Evolutionary conservation across 1,140 invertebrate genomes (phyloP).

Genomic region (Papilio dardanus): DNA sequence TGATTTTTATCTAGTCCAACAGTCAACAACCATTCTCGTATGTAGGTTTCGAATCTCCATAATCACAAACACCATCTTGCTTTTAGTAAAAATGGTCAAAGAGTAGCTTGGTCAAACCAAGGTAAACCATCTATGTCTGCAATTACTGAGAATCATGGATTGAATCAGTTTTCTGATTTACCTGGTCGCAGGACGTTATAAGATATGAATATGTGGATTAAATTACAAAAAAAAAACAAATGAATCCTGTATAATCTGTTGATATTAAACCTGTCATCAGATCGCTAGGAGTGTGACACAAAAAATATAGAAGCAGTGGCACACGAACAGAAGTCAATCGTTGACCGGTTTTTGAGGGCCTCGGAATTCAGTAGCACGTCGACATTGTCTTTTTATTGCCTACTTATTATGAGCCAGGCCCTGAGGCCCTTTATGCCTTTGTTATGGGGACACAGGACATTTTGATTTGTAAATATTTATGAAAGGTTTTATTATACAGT

Average conservation of each 20-base stretch:
- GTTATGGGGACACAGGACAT: constrained; percentile 60
- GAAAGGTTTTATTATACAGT: constrained; percentile 45
- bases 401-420: constrained; percentile 60
- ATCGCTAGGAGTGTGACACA: constrained; percentile 33
- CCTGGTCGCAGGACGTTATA: background rate
- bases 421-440: constrained; percentile 62
- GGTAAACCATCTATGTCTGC: no score
- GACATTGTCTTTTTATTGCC: constrained; percentile 71
- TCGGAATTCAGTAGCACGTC: constrained; percentile 72
- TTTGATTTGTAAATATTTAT: constrained; percentile 66
- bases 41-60: no score
- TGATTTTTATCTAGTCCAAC: no score
- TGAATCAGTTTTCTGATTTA: background rate
- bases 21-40: no score
- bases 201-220: background rate
- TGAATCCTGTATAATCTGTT: constrained; percentile 12
- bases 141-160: no score
- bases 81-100: background rate
- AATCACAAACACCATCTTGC: no score
- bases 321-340: constrained; percentile 40
- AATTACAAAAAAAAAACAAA: background rate
- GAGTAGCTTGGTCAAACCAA: background rate
- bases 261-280: constrained; percentile 29
- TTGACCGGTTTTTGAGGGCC: constrained; percentile 50
- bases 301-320: constrained; percentile 43